These are phyloP conservation scores for Ecliptopera silaceata DNA, from an alignment of 2,888 invertebrate genomes.

Conservation along the genomic window DNA sequence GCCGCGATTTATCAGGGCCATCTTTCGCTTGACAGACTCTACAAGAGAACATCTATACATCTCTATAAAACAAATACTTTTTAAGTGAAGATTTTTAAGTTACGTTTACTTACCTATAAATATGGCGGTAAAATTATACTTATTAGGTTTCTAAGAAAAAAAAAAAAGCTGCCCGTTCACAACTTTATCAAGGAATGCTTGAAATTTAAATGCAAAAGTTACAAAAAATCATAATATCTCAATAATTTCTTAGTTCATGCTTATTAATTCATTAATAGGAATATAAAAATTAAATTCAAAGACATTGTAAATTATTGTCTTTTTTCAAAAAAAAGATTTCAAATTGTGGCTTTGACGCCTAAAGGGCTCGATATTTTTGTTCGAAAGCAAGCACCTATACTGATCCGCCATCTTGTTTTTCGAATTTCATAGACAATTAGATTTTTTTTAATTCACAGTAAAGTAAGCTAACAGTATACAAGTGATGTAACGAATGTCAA, in stretches of 20 bases:
- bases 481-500: too few relatives aligned
- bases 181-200: slow-evolving; percentile 48
- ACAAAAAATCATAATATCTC: not conserved
- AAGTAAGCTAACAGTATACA: slow-evolving; percentile 25
- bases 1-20: too few relatives aligned
- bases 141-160: slow-evolving; percentile 1
- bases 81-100: too few relatives aligned
- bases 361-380: not conserved
- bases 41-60: too few relatives aligned
- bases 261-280: not conserved
- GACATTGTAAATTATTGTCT: slow-evolving; percentile 13
- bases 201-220: slow-evolving; percentile 44
- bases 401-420: not conserved
- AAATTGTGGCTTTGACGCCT: not conserved
- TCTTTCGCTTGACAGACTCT: too few relatives aligned
- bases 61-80: too few relatives aligned
- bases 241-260: slow-evolving; percentile 13
- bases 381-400: too few relatives aligned
- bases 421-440: not conserved
- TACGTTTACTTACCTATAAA: too few relatives aligned
- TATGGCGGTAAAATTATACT: too few relatives aligned
- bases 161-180: slow-evolving; percentile 50
- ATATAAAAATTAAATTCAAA: not conserved
- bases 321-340: slow-evolving; percentile 4
- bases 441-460: not conserved